phyloP scores from a whole-genome alignment of 2,113 vertebrate genomes.

The Athene cunicularia region DNA sequence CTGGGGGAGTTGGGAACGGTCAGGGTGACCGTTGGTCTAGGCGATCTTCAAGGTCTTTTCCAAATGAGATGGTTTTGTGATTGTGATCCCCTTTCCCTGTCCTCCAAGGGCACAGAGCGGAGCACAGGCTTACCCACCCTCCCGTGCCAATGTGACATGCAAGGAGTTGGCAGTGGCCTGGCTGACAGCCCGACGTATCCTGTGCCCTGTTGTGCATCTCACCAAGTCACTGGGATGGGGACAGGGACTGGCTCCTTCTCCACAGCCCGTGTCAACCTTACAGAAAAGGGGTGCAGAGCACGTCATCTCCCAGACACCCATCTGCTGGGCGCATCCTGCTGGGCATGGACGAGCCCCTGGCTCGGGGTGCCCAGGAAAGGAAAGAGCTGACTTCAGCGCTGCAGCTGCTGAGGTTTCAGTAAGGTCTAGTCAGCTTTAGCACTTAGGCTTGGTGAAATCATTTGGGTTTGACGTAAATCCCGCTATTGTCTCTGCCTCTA shows the following conservation, averaged over 20 bases:
- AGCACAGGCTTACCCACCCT: neutral
- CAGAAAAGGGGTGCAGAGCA: neutral
- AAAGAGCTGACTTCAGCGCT: accelerated
- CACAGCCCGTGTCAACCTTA: neutral
- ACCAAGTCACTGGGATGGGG: neutral
- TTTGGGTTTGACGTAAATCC: slow-evolving; percentile 37
- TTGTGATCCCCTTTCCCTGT: neutral
- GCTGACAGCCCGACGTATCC: neutral
- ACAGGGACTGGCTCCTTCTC: neutral
- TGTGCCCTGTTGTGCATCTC: neutral
- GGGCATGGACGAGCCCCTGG: accelerated
- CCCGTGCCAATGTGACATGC: neutral
- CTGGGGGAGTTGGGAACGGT: no score
- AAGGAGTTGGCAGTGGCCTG: neutral
- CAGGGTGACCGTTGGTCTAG: no score
- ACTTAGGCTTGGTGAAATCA: neutral
- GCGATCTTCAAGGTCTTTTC: no score
- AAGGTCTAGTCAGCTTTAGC: neutral
- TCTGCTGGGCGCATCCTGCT: neutral
- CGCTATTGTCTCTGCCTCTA: slow-evolving; percentile 39
- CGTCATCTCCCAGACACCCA: accelerated
- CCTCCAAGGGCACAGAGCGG: accelerated
- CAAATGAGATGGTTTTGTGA: no score
- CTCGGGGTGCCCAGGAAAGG: neutral
- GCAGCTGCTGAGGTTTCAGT: neutral